Evolutionary conservation across 1,140 invertebrate genomes (phyloP), one percentile per base, ranked within the genome.

Genomic region (Mizuhopecten yessoensis): DNA sequence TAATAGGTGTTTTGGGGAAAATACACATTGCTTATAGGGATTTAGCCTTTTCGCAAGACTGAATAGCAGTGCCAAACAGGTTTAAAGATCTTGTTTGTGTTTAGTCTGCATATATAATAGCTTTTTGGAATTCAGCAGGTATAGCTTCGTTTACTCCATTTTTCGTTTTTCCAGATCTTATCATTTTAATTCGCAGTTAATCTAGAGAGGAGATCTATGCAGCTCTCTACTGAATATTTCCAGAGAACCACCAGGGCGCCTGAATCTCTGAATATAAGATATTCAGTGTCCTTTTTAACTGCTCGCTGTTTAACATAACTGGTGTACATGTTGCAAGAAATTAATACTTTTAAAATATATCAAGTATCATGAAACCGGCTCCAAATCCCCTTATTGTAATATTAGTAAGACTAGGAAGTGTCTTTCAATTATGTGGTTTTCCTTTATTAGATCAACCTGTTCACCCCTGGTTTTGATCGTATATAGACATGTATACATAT

Each of bases 181-280:
- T 75, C 57, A 75, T 29, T 75, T 75, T 75, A 75, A 75, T 75
- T 75, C 29, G 57, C n/a, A 29, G 57, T 75, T 75, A 75, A 75
- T 75, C 57, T 75, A 75, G 2, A 2, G 5, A 39, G 36, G n/a
- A 7, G 57, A 75, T 75, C 57, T 75, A 23, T 29, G 9, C n/a
- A 29, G 23, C 57, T 17, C 17, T 9, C 29, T n/a, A n/a, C 29
- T 75, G 17, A 75, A 75, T 75, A 7, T 75, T 75, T 17, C 57
- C n/a, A 29, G 57, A 13, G 57, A n/a, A 75, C 15, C 57, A 75
- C 29, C 57, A 75, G 57, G 57, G 57, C 57, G 3, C 23, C 57
- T 17, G 17, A 3, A 75, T 75, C 11, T 17, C 0, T 29, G 29
- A 75, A 75, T 29, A 75, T n/a, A 7, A 29, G 42, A 20, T 45